Evolutionary conservation across 2,797 vertebrate genomes (phyloP).

Genomic region (Benthosema pterotum): DNA sequence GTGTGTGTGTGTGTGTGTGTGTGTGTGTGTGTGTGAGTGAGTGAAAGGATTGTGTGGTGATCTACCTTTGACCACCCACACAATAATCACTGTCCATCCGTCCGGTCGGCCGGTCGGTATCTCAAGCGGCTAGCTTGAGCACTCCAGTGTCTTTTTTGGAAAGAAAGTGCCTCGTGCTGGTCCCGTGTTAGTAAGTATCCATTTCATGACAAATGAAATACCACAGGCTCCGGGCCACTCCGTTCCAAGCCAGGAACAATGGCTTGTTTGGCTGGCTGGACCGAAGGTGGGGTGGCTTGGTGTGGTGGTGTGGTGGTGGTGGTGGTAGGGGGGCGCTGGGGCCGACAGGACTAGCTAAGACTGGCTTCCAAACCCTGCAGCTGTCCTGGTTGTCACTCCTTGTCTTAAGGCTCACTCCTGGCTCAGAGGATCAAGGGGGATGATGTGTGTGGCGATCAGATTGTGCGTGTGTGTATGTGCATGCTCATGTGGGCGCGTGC

Average conservation of each 20-base stretch:
- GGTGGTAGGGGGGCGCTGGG: not conserved
- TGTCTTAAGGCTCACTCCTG: constrained; percentile 82
- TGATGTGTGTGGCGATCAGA: not conserved
- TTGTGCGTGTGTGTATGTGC: constrained; percentile 14
- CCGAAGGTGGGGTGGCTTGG: constrained; percentile 34
- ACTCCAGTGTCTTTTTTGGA: constrained; percentile 67
- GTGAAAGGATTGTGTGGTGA: too few species aligned
- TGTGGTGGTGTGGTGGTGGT: constrained; percentile 37
- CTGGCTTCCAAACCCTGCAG: constrained; percentile 76
- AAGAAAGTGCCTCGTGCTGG: constrained; percentile 64
- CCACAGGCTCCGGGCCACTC: constrained; percentile 70
- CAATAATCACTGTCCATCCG: too few species aligned
- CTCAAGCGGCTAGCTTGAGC: constrained; percentile 52
- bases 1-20: too few species aligned
- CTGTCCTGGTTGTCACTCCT: constrained; percentile 83
- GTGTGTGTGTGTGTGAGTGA: too few species aligned
- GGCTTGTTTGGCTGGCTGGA: constrained; percentile 71
- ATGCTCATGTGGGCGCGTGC: constrained; percentile 33
- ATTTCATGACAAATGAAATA: constrained; percentile 85
- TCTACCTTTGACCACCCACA: too few species aligned
- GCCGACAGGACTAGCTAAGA: constrained; percentile 61
- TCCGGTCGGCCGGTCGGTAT: too few species aligned
- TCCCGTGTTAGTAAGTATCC: constrained; percentile 72
- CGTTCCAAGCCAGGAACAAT: constrained; percentile 79
- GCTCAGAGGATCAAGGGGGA: constrained; percentile 74